These are phyloP conservation scores for Hyla sarda DNA, from an alignment of 2,113 vertebrate genomes.

Conservation along the genomic window DNA sequence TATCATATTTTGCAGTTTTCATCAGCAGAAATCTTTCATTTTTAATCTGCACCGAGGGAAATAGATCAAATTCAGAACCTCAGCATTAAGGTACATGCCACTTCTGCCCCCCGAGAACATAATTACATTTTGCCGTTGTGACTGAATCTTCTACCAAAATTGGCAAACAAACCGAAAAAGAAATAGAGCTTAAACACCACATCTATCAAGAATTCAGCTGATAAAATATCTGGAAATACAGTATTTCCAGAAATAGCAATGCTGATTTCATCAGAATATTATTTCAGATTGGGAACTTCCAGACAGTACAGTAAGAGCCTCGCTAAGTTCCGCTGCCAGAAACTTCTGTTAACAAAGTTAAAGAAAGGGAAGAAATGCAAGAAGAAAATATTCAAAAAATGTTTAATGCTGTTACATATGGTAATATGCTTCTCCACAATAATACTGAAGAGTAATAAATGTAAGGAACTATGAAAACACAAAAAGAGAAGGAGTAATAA, in stretches of 20 bases:
- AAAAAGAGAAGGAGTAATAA: neutral
- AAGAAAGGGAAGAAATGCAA: neutral
- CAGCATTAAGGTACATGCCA: constrained; percentile 40
- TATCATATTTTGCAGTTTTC: constrained; percentile 35
- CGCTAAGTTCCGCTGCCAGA: constrained; percentile 16
- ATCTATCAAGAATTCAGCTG: constrained; percentile 48
- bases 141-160: constrained; percentile 34
- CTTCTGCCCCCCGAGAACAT: constrained; percentile 43
- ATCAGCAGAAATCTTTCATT: constrained; percentile 32
- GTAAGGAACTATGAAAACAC: neutral
- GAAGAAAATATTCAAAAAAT: constrained; percentile 13
- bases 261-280: constrained; percentile 55
- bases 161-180: constrained; percentile 48
- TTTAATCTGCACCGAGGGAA: constrained; percentile 35
- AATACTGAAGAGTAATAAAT: neutral
- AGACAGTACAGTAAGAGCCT: neutral
- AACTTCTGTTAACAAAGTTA: constrained; percentile 42
- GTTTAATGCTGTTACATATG: constrained; percentile 26
- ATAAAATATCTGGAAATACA: constrained; percentile 45
- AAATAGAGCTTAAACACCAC: constrained; percentile 47
- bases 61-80: constrained; percentile 45
- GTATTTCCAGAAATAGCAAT: constrained; percentile 39
- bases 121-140: constrained; percentile 40
- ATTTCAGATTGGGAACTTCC: constrained; percentile 29
- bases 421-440: neutral